Evolutionary conservation across 2,888 invertebrate genomes (phyloP).

Genomic region (Helicoverpa assulta): DNA sequence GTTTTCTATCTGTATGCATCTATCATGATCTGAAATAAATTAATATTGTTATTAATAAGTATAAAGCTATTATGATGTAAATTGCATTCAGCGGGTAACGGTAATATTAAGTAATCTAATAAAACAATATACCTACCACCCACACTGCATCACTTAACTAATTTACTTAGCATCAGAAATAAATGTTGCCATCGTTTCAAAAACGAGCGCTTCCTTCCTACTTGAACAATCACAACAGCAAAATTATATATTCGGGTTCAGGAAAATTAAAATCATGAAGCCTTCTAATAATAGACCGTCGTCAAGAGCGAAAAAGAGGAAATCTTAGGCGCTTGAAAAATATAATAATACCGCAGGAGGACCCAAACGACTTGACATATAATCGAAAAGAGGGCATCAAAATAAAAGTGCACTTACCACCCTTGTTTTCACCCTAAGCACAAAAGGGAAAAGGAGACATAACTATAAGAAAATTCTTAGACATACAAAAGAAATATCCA

Average conservation of each 20-base stretch:
- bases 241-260: not conserved
- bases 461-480: conserved; percentile 30
- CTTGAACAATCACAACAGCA: too few relatives aligned
- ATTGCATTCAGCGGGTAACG: too few relatives aligned
- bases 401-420: conserved; percentile 57
- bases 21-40: too few relatives aligned
- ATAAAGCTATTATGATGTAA: too few relatives aligned
- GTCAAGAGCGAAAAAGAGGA: conserved; percentile 6
- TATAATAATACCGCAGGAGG: conserved; percentile 22
- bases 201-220: too few relatives aligned
- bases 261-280: not conserved
- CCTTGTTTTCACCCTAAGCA: conserved; percentile 38
- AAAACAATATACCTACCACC: too few relatives aligned
- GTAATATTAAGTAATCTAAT: too few relatives aligned
- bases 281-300: conserved; percentile 11
- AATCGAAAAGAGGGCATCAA: conserved; percentile 37
- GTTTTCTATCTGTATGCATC: too few relatives aligned
- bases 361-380: conserved; percentile 22
- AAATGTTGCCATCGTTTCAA: too few relatives aligned
- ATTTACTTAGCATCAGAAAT: too few relatives aligned
- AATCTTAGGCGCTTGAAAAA: conserved; percentile 23
- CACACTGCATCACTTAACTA: too few relatives aligned
- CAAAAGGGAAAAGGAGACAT: conserved; percentile 35
- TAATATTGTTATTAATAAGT: too few relatives aligned
- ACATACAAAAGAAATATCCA: conserved; percentile 48